Base-by-base conservation (phyloP, 2,888 invertebrate species). In the Cheilosia vulpina region DNA sequence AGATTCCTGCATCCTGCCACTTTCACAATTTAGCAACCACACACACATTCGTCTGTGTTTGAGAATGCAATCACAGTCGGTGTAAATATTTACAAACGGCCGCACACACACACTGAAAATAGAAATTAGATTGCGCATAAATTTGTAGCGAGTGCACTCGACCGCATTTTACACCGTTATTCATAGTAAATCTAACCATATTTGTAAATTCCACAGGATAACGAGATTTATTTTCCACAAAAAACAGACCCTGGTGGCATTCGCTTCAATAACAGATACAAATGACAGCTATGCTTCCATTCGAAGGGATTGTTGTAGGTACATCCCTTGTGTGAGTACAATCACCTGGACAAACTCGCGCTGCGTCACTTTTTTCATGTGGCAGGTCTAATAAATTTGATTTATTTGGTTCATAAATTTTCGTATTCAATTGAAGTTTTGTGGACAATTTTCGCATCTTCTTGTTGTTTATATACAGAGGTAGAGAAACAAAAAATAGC, bases 381-480 rank as follows among this genome's bases (percentile, higher is more conserved):
- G 69, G 45, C 63, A 55, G 60, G 17, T 53, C 38, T 57, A 68
- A 83, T 83, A 79, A 84, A 75, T 84, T 79, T 84, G 83, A 84
- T 79, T 79, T 84, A 83, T 78, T 53, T 38, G 50, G 24, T 55
- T 84, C 83, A 84, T 84, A 84, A 75, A 84, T 79, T 78, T 57
- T 73, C 50, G 41, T 50, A 52, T 75, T 69, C 79, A 79, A 79
- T 84, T 84, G 69, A 79, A 66, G 53, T 82, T 71, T 65, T 63
- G 50, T 77, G 72, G 69, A 77, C 76, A 71, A 60, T 83, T 78
- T 73, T 68, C 55, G 31, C 2, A 43, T 43, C 15, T 24, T 52
- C 19, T 50, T 15, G 55, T 27, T 58, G 58, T 57, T 38, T 38
- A 38, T 38, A 2, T 13, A 6, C 4, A 15, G 47, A 38, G 6